Evolutionary conservation across 2,113 vertebrate species (phyloP), one percentile per base, ranked within the genome.

Genomic region (Pelobates fuscus): DNA sequence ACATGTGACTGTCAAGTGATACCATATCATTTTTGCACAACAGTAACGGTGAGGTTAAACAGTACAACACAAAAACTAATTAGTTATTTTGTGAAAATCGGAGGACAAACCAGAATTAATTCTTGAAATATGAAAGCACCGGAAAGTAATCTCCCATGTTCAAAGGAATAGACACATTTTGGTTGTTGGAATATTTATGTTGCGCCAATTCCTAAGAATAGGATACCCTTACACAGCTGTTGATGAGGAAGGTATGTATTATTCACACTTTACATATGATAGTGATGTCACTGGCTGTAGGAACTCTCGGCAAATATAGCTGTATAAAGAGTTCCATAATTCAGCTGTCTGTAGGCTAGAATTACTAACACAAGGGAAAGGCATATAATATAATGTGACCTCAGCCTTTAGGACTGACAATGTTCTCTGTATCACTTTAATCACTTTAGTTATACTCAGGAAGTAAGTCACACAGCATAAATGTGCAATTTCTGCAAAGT

Each of bases 161-260:
- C n/a, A n/a, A n/a, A n/a, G n/a, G n/a, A n/a, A n/a, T 37, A 37
- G 32, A 37, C 32, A 37, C 32, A 5, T n/a, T 37, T 37, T 37
- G 32, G 10, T 37, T 37, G 32, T 37, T 10, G 12, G 15, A 24
- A 67, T 58, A 67, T 67, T 58, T 55, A 25, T 67, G 8, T 26
- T 11, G 15, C 23, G 54, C 44, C 43, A 59, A 29, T 63, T 65
- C 49, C 59, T 32, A 46, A 62, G 37, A 67, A 75, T 21, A 27
- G 26, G 72, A 75, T 75, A 63, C 63, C 10, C 52, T 17, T 24
- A 20, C 23, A 37, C 72, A 75, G 72, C 72, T 67, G 72, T 43
- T 27, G 54, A 32, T 23, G 30, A 18, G 37, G 54, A 57, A 14
- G 55, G 24, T 23, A 58, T 70, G 29, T 41, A 41, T 30, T 41